Percentiles rank a stretch among this genome's conserved stretches.
Conservation (phyloP, 2,888 invertebrate genomes). For the Andrena minutula region DNA sequence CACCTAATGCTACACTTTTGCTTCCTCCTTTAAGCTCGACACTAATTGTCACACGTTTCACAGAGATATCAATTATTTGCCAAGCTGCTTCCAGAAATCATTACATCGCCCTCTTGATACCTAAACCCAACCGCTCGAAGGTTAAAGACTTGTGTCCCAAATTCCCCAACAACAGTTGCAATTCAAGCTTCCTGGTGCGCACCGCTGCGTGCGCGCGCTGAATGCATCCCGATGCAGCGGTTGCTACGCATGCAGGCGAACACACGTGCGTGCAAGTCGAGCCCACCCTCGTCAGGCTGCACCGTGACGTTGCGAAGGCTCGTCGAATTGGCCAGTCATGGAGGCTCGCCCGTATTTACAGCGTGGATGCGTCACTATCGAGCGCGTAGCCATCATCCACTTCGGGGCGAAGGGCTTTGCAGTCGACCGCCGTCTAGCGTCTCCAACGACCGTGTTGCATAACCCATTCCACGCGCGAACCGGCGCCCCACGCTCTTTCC, state of each 20-base stretch:
- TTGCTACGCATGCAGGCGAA: neutral
- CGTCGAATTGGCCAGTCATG: conserved; percentile 46
- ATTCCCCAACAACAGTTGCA: too few species aligned
- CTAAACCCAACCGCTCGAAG: too few species aligned
- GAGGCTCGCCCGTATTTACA: conserved; percentile 61
- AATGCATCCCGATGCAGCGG: neutral
- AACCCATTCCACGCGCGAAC: neutral
- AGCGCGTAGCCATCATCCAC: conserved; percentile 19
- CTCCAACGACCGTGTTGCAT: conserved; percentile 8
- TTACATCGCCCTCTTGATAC: too few species aligned
- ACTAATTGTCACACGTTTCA: too few species aligned
- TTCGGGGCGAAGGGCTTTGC: conserved; percentile 10
- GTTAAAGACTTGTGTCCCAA: too few species aligned
- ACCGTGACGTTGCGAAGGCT: conserved; percentile 15
- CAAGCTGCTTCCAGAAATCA: too few species aligned
- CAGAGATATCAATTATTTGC: too few species aligned
- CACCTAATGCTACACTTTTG: too few species aligned
- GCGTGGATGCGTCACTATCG: conserved; percentile 43
- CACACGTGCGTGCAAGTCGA: conserved; percentile 3
- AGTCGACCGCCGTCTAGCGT: neutral
- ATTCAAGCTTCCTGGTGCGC: neutral
- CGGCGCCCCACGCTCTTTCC: neutral
- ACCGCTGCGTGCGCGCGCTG: neutral
- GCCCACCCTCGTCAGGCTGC: conserved; percentile 18
- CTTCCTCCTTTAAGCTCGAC: too few species aligned